Base-by-base conservation (phyloP, 2,888 invertebrate species). In the Drepanosiphum platanoidis region DNA sequence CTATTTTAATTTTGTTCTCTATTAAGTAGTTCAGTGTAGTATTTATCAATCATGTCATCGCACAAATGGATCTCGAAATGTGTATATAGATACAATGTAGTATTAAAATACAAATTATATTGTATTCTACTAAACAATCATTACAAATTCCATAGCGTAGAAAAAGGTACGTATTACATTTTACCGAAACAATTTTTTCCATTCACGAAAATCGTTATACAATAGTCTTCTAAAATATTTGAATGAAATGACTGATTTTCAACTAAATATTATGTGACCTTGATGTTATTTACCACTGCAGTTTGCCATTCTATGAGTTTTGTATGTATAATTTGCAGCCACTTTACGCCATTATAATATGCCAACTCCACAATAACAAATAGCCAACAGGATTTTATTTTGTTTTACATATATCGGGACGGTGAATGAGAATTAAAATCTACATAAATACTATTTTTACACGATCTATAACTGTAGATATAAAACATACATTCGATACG, bases 51-150 rank as follows among this genome's bases (percentile, higher is more conserved):
- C 46, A 52, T 52, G 52, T 52, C 52, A 52, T 52, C 52, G 22
- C 52, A 52, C 52, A 52, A 52, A 52, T 52, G 52, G 52, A 52
- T 52, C 52, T 52, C 52, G 52, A 52, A 52, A 52, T 52, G 52
- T 52, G 52, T 52, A 2, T 52, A 52, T 52, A 52, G 52, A 52
- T 52, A 52, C 22, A 52, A 52, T 22, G 52, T 52, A 18, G 52
- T 52, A 0, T 52, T 52, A 52, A 52, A 52, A 18, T 52, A 52
- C 52, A 52, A 52, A 52, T 52, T 52, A 52, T 52, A 52, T 52
- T 52, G 52, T 52, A 52, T 52, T 52, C 22, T 52, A 22, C 22
- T 52, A 18, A 52, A 52, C 18, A 52, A 52, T 22, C 22, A 52
- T 52, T 52, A 52, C 22, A 52, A 52, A 52, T 52, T 52, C 52